Evolutionary conservation across 2,888 invertebrate species (phyloP).

Genomic region (Helleia helle): DNA sequence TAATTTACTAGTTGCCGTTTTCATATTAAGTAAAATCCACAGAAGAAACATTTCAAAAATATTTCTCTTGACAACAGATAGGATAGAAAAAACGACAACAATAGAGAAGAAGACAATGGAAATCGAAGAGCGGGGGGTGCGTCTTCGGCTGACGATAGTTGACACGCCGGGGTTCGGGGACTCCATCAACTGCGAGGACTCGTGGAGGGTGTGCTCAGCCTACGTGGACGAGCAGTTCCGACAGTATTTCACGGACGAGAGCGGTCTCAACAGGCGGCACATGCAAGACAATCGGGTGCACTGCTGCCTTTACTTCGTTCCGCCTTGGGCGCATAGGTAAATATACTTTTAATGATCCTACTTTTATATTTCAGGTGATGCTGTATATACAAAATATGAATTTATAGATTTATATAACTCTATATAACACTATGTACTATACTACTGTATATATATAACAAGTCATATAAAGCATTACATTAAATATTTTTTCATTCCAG

Average conservation of each 20-base stretch:
- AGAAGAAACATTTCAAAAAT: too few relatives aligned
- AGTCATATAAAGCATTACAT: too few relatives aligned
- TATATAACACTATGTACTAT: too few relatives aligned
- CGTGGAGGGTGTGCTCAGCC: slow-evolving; percentile 92
- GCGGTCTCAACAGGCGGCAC: slow-evolving; percentile 94
- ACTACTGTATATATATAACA: too few relatives aligned
- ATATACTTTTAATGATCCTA: too few relatives aligned
- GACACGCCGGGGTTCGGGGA: slow-evolving; percentile 98
- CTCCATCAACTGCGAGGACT: slow-evolving; percentile 93
- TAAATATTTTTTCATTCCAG: too few relatives aligned
- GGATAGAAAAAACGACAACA: slow-evolving; percentile 80
- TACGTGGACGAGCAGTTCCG: slow-evolving; percentile 94
- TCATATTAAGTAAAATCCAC: too few relatives aligned
- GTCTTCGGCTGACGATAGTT: slow-evolving; percentile 90
- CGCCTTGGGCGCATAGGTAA: slow-evolving; percentile 96
- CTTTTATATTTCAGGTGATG: too few relatives aligned
- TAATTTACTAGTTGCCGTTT: too few relatives aligned
- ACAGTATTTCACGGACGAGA: slow-evolving; percentile 92
- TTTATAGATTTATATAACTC: too few relatives aligned
- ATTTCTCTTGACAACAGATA: slow-evolving; percentile 48
- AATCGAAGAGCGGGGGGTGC: slow-evolving; percentile 94
- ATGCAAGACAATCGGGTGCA: slow-evolving; percentile 97
- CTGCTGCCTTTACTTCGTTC: slow-evolving; percentile 95
- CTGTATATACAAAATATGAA: too few relatives aligned
- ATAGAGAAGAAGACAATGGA: slow-evolving; percentile 91